A percentile compares a stretch with the other conserved stretches of the same genome.
phyloP scores from a whole-genome alignment of 2,888 invertebrate species.

The Amaurobius ferox region DNA sequence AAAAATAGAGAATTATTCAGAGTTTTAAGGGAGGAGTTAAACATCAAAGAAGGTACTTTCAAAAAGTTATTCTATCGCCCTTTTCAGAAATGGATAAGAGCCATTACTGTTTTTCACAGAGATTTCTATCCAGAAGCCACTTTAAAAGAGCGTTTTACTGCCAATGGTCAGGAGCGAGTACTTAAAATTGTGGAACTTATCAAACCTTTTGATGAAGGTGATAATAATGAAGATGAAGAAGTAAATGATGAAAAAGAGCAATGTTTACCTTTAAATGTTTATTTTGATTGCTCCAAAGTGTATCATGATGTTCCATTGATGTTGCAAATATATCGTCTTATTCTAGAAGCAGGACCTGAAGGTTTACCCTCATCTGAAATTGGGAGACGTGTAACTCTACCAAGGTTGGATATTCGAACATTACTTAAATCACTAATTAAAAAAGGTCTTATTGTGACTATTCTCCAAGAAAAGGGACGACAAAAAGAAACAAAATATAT shows the following conservation, averaged over 20 bases:
- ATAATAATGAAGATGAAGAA: constrained; percentile 43
- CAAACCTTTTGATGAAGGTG: constrained; percentile 30
- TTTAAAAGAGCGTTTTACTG: constrained; percentile 78
- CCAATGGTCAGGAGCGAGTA: constrained; percentile 78
- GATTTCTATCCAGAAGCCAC: constrained; percentile 81
- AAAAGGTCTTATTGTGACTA: constrained; percentile 79
- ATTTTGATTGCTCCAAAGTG: constrained; percentile 52
- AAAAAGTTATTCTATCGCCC: constrained; percentile 71
- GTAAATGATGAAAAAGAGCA: constrained; percentile 4
- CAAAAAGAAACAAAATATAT: constrained; percentile 78
- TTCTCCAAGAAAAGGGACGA: constrained; percentile 81
- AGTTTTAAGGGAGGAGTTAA: constrained; percentile 35
- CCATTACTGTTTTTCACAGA: constrained; percentile 79
- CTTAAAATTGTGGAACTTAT: constrained; percentile 78
- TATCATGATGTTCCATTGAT: constrained; percentile 77
- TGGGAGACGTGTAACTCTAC: constrained; percentile 74
- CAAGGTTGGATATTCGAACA: constrained; percentile 75
- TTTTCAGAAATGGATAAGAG: constrained; percentile 72
- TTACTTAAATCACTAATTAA: constrained; percentile 79
- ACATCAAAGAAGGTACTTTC: constrained; percentile 55
- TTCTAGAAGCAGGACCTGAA: constrained; percentile 79
- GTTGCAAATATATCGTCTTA: constrained; percentile 80
- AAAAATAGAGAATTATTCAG: constrained; percentile 76
- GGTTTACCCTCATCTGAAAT: constrained; percentile 80
- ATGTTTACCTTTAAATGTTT: constrained; percentile 3